Conservation (phyloP, 2,797 vertebrate species). For the Thripadectes ignobilis region DNA sequence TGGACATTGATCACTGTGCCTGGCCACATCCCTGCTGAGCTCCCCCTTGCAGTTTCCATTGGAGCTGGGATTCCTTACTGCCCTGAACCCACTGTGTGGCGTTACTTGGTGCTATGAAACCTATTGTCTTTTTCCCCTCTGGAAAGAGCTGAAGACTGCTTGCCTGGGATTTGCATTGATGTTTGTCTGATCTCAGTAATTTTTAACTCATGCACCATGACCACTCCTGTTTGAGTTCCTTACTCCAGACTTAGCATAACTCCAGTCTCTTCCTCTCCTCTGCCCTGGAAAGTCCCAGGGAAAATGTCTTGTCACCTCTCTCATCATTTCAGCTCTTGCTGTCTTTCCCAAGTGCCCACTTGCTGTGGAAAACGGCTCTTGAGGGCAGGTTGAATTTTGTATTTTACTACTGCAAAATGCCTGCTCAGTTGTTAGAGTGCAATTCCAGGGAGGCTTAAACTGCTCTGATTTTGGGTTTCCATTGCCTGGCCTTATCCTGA, state of each 20-base stretch:
- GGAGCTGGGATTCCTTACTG: background rate
- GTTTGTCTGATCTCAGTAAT: background rate
- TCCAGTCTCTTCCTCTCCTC: background rate
- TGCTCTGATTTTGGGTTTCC: background rate
- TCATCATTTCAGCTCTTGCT: background rate
- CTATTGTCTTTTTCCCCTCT: background rate
- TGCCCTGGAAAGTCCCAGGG: background rate
- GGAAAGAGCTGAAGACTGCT: background rate
- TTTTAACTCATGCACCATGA: background rate
- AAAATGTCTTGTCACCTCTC: background rate
- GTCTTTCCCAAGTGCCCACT: background rate
- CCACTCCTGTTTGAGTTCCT: background rate
- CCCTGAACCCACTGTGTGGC: conserved; percentile 4
- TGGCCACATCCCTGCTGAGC: background rate
- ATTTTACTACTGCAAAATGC: background rate
- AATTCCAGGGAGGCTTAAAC: background rate
- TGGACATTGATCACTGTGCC: background rate
- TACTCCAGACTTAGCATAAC: background rate
- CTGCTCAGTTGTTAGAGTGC: background rate
- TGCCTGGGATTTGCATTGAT: background rate
- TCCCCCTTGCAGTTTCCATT: background rate
- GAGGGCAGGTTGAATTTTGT: background rate
- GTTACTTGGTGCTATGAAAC: conserved; percentile 40
- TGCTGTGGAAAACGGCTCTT: background rate
- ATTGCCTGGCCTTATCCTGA: background rate